Base-by-base conservation (phyloP, 2,113 vertebrate genomes). In the Hemichromis elongatus region DNA sequence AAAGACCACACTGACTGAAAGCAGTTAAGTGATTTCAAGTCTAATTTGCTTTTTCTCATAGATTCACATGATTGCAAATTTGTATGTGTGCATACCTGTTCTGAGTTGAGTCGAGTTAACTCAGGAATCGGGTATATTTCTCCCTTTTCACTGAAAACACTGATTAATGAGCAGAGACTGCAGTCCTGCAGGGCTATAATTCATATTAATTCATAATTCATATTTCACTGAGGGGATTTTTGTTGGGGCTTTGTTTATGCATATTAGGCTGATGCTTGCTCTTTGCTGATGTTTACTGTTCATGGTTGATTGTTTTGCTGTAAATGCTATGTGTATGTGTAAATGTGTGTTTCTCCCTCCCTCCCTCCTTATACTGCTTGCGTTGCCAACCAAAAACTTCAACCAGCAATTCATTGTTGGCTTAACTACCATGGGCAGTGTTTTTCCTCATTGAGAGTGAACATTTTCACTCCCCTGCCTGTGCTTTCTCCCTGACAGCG, bases 191-290 rank as follows among this genome's bases (percentile, higher is more conserved):
- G 84, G 66, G 82, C 89, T 83, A 89, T 94, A 93, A 94, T 92
- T 94, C 91, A 94, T 57, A 81, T 84, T 80, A 88, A 92, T 92
- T 94, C 88, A 94, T 93, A 92, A 94, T 91, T 94, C 88, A 89
- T 84, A 84, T 86, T 93, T 88, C 79, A 88, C 80, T 28, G 83
- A 81, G 77, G 84, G 88, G 81, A 75, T 88, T 92, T 77, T 78
- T 79, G 77, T 50, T 78, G 81, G 80, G 50, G 75, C 70, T 88
- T 90, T 92, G 87, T 93, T 90, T 89, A 80, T 89, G 90, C 75
- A 87, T 79, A 91, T 84, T 79, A 73, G 82, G 42, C 73, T 24
- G 63, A 77, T 47, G 89, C 85, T 68, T 52, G 83, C 53, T 83
- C 75, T 83, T 78, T 85, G 84, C 86, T 57, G 59, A 81, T 83